Conservation (phyloP, 2,797 vertebrate genomes). For the Manis pentadactyla region DNA sequence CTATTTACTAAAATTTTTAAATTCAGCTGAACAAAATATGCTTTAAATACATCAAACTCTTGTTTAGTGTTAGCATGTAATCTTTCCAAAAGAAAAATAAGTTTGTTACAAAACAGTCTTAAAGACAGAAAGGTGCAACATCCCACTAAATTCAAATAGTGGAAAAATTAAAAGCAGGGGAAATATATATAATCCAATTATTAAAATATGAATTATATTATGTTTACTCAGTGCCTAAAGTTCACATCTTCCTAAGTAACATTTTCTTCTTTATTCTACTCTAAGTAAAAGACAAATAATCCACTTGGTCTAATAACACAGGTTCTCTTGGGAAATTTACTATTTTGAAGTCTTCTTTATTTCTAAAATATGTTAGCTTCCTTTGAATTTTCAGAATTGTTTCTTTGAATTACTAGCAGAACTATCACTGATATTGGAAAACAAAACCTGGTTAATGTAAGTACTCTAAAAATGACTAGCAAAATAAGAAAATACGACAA, state of each 20-base stretch:
- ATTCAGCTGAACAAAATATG: background rate
- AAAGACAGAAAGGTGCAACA: background rate
- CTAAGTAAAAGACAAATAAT: constrained; percentile 28
- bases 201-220: background rate
- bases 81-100: background rate
- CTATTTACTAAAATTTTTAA: constrained; percentile 30
- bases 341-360: constrained; percentile 35
- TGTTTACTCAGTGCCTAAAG: constrained; percentile 10
- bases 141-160: background rate
- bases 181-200: background rate
- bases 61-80: background rate
- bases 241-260: constrained; percentile 1
- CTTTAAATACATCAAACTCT: constrained; percentile 13
- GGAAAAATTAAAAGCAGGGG: background rate
- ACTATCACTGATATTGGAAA: constrained; percentile 34
- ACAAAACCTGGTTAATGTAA: constrained; percentile 17
- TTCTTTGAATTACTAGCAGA: constrained; percentile 1
- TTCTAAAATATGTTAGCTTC: background rate
- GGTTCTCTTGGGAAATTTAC: background rate
- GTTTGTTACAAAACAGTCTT: background rate
- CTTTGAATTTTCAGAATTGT: constrained; percentile 6
- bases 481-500: constrained; percentile 22
- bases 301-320: background rate
- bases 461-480: constrained; percentile 36
- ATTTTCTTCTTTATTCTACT: constrained; percentile 26